Base-by-base conservation (phyloP, 2,888 invertebrate genomes). In the Calliopum simillimum region DNA sequence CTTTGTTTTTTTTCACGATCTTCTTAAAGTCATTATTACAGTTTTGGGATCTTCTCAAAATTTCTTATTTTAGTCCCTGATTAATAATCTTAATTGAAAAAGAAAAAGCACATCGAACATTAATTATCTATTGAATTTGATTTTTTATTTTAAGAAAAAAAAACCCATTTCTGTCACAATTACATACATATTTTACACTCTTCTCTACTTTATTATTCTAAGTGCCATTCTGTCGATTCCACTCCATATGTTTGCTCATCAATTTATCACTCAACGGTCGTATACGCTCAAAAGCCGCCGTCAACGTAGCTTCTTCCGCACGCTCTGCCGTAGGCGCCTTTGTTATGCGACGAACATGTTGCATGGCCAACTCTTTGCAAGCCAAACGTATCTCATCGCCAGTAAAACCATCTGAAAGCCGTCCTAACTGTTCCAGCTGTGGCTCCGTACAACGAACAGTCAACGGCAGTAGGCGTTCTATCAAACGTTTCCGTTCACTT, bases 331-430 rank as follows among this genome's bases (percentile, higher is more conserved):
- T 14, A 41, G 11, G 62, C 69, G 33, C 71, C 3, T 73, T 68
- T n/a, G 76, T 74, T n/a, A 79, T 58, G 23, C 91, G 92, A 80
- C 96, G 88, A 25, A 96, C 89, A 33, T 91, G 90, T 41, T 89
- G 88, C 95, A 98, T 96, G 69, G 93, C 90, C 1, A 95, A 93
- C 88, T 97, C 96, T 85, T 97, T 97, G 82, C 95, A 95, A 43
- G 95, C 90, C 74, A 94, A 86, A 79, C 93, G 92, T 62, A 98
- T 90, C 81, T 98, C 98, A 13, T 95, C 94, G 0, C 96, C 96
- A 0, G 97, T 95, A 82, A 95, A 97, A 4, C 92, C 91, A 14
- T 91, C 90, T 0, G 94, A 94, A 67, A 86, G 81, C 4, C 83
- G 77, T 0, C 90, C 88, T 75, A 93, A 79, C 44, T 86, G 82